These are phyloP conservation scores for Otis tarda DNA, from an alignment of 2,113 vertebrate species.

Conservation along the genomic window DNA sequence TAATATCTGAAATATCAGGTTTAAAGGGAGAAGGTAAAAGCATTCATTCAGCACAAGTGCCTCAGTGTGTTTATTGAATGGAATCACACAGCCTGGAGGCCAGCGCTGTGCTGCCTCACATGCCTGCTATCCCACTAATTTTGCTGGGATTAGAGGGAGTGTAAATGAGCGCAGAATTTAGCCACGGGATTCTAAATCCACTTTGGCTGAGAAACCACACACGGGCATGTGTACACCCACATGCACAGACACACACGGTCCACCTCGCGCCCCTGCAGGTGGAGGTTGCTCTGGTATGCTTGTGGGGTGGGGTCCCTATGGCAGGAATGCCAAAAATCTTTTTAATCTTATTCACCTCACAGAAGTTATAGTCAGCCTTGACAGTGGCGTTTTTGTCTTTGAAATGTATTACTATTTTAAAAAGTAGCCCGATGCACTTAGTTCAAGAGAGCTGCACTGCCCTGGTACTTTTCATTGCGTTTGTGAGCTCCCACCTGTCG, in stretches of 20 bases:
- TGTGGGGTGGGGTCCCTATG: not conserved
- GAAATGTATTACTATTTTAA: slow-evolving; percentile 33
- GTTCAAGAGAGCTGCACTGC: slow-evolving; percentile 45
- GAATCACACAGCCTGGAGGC: slow-evolving; percentile 21
- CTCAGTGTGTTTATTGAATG: slow-evolving; percentile 59
- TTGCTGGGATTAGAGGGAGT: slow-evolving; percentile 32
- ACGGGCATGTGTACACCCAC: not conserved
- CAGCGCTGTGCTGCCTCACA: not conserved
- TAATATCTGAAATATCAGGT: slow-evolving; percentile 71
- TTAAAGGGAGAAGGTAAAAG: slow-evolving; percentile 64
- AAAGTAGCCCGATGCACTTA: slow-evolving; percentile 46
- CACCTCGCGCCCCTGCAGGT: fast-evolving
- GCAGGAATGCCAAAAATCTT: slow-evolving; percentile 37
- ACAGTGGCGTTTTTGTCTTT: slow-evolving; percentile 55
- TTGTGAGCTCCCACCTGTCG: slow-evolving; percentile 9
- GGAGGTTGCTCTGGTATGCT: not conserved
- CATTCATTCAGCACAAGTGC: slow-evolving; percentile 63
- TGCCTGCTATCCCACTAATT: not conserved
- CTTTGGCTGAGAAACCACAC: slow-evolving; percentile 21
- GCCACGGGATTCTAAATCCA: not conserved
- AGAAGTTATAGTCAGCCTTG: slow-evolving; percentile 15
- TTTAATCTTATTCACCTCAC: slow-evolving; percentile 21
- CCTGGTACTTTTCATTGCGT: slow-evolving; percentile 13
- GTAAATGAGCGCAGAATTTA: not conserved
- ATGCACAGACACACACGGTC: not conserved